These are phyloP conservation scores for Cryptocephalus primarius DNA, from an alignment of 2,888 invertebrate species.

Conservation along the genomic window DNA sequence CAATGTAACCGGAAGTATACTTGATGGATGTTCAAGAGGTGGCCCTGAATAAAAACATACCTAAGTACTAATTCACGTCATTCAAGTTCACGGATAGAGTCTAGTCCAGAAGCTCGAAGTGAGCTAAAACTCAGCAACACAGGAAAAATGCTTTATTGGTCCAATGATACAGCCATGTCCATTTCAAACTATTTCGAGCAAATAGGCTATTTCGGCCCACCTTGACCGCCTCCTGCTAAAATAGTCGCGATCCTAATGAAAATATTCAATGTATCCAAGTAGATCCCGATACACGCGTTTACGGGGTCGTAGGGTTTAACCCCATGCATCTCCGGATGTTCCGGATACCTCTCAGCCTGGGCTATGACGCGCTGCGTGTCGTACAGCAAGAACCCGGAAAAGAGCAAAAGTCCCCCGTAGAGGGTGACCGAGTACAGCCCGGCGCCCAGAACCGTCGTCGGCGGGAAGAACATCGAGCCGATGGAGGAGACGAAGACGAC, in stretches of 20 bases:
- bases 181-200: too few relatives aligned
- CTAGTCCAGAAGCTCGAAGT: too few relatives aligned
- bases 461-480: slow-evolving; percentile 84
- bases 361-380: slow-evolving; percentile 90
- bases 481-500: slow-evolving; percentile 89
- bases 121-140: too few relatives aligned
- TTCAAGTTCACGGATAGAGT: too few relatives aligned
- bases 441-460: slow-evolving; percentile 81
- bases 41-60: too few relatives aligned
- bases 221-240: slow-evolving; percentile 58
- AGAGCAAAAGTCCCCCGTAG: slow-evolving; percentile 93
- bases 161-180: too few relatives aligned
- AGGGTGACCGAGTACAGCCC: slow-evolving; percentile 84
- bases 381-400: slow-evolving; percentile 86
- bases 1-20: too few relatives aligned
- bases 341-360: slow-evolving; percentile 75
- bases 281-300: slow-evolving; percentile 88
- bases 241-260: slow-evolving; percentile 91
- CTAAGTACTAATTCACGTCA: too few relatives aligned
- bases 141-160: too few relatives aligned
- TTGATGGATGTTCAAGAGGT: too few relatives aligned
- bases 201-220: slow-evolving; percentile 41
- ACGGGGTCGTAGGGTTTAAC: slow-evolving; percentile 79
- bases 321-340: slow-evolving; percentile 38
- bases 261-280: slow-evolving; percentile 92